These are phyloP conservation scores for Jacana jacana DNA, from an alignment of 2,113 vertebrate genomes.

Conservation along the genomic window DNA sequence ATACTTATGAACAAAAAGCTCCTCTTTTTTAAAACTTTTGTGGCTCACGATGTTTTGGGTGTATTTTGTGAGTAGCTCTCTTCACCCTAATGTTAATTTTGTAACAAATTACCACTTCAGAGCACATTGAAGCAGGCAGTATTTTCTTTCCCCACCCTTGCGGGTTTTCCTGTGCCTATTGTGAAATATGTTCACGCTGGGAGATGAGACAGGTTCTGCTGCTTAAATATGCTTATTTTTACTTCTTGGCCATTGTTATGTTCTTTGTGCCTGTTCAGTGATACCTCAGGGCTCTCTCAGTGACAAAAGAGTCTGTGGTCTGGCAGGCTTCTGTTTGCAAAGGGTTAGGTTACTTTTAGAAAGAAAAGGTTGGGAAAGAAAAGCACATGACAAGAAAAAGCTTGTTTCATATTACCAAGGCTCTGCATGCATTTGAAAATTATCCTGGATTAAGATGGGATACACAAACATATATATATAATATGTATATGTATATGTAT, in stretches of 20 bases:
- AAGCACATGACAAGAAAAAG: conserved; percentile 2
- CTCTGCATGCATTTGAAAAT: neutral
- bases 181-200: neutral
- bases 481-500: neutral
- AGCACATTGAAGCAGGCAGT: neutral
- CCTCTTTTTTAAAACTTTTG: neutral
- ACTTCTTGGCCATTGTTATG: neutral
- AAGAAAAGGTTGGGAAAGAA: conserved; percentile 22
- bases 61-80: neutral
- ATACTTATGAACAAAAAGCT: neutral
- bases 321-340: conserved; percentile 13
- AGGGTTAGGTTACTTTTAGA: conserved; percentile 14
- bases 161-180: neutral
- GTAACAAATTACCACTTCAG: conserved; percentile 25
- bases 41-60: neutral
- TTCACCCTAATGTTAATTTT: neutral
- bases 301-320: conserved; percentile 21
- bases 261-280: conserved; percentile 14
- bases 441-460: neutral
- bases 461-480: neutral
- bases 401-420: neutral
- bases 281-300: neutral
- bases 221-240: conserved; percentile 17
- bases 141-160: conserved; percentile 7
- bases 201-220: conserved; percentile 30